A percentile compares a stretch with the other conserved stretches of the same genome.
Conservation (phyloP, 2,113 vertebrate species). For the Grammomys dolichurus region DNA sequence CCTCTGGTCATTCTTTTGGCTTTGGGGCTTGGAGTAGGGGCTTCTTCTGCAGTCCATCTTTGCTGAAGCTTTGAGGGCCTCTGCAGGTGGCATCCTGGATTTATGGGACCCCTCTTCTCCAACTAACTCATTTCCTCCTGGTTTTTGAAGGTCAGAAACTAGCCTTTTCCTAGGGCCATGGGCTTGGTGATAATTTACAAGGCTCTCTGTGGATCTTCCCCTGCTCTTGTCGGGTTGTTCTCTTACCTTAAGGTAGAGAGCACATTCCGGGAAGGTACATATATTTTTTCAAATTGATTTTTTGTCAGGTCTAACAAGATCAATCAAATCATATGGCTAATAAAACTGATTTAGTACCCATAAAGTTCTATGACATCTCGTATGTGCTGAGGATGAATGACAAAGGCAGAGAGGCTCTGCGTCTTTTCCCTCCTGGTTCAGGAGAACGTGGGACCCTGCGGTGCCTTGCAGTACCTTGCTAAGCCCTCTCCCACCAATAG, state of each 20-base stretch:
- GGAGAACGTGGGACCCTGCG: constrained; percentile 70
- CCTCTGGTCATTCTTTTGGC: background rate
- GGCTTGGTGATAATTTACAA: constrained; percentile 42
- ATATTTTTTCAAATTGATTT: constrained; percentile 84
- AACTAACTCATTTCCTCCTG: background rate
- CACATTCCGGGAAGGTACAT: constrained; percentile 76
- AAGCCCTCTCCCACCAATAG: constrained; percentile 72
- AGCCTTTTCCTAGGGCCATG: background rate
- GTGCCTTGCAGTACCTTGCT: constrained; percentile 60
- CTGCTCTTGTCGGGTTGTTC: constrained; percentile 28
- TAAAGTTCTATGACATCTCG: constrained; percentile 78
- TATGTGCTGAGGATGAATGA: constrained; percentile 70
- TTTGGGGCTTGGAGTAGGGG: background rate
- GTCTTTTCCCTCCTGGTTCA: constrained; percentile 64
- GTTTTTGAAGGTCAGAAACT: background rate
- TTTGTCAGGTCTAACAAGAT: constrained; percentile 86
- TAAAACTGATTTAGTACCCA: constrained; percentile 88
- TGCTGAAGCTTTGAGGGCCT: background rate
- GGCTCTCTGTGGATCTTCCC: background rate
- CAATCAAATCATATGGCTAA: constrained; percentile 86
- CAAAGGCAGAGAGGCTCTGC: constrained; percentile 67
- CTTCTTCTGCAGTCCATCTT: background rate
- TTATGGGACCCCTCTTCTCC: accelerated
- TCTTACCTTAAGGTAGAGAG: constrained; percentile 75
- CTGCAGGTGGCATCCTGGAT: background rate